These are phyloP conservation scores for Scaptomyza montana DNA, from an alignment of 1,140 invertebrate species.

Conservation along the genomic window DNA sequence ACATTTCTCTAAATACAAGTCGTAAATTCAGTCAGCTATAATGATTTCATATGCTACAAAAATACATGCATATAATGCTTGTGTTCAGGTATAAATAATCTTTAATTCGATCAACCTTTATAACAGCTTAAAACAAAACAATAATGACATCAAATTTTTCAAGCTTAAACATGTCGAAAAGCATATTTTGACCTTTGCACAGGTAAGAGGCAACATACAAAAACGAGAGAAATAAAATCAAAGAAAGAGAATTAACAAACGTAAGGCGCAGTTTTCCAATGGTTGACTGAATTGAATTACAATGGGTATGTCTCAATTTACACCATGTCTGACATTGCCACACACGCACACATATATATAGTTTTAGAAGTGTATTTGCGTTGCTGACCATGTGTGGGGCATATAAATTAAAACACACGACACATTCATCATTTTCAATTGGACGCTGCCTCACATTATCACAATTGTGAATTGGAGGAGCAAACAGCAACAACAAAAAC, in stretches of 20 bases:
- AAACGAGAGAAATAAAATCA: not conserved
- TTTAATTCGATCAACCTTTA: conserved; percentile 2
- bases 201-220: conserved; percentile 24
- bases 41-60: not conserved
- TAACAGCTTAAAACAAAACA: not conserved
- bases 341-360: conserved; percentile 19
- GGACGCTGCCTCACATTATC: conserved; percentile 46
- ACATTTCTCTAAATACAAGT: too few species aligned
- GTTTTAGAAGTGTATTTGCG: too few species aligned
- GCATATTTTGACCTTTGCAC: conserved; percentile 33
- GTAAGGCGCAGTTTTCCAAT: conserved; percentile 25
- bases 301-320: conserved; percentile 48
- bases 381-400: conserved; percentile 35
- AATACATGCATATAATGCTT: too few species aligned
- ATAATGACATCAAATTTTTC: conserved; percentile 14
- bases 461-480: conserved; percentile 45
- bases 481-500: conserved; percentile 8
- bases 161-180: conserved; percentile 20
- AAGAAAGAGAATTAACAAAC: not conserved
- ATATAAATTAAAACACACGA: conserved; percentile 66
- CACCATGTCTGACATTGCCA: conserved; percentile 54
- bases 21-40: too few species aligned
- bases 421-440: conserved; percentile 74
- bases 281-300: conserved; percentile 45
- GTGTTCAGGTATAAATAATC: conserved; percentile 1